Evolutionary conservation across 2,888 invertebrate genomes (phyloP).

Genomic region (Dromius quadrimaculatus): DNA sequence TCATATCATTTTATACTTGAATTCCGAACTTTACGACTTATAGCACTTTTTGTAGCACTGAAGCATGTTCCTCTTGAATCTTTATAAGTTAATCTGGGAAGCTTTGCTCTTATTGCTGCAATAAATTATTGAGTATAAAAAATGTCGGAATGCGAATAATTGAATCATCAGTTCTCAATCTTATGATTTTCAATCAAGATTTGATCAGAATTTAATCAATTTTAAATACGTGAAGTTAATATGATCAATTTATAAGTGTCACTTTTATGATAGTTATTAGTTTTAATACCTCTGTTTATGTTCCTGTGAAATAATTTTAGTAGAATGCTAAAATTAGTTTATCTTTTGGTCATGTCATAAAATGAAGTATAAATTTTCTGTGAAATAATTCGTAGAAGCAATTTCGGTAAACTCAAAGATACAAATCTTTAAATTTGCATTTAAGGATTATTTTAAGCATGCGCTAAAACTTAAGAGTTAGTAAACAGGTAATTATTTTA

Average conservation of each 20-base stretch:
- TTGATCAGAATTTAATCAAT: neutral
- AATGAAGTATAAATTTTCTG: no score
- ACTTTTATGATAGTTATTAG: neutral
- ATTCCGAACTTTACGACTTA: constrained; percentile 37
- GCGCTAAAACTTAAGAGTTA: neutral
- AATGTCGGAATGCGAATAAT: neutral
- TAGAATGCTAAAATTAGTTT: neutral
- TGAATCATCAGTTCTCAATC: neutral
- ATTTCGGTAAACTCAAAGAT: constrained; percentile 14
- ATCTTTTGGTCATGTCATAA: no score
- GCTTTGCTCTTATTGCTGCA: neutral
- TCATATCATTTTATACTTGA: constrained; percentile 10
- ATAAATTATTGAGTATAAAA: constrained; percentile 3
- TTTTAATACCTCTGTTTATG: neutral
- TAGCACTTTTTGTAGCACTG: constrained; percentile 31
- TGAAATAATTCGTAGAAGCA: neutral
- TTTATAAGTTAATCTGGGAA: neutral
- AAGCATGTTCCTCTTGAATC: neutral
- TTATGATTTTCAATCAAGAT: neutral
- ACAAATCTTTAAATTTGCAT: constrained; percentile 16
- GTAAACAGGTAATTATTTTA: constrained; percentile 6
- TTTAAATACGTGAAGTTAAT: constrained; percentile 10
- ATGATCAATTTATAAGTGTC: neutral
- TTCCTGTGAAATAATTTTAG: neutral
- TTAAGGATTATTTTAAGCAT: neutral